Percentiles rank a stretch among this genome's conserved stretches.
phyloP scores from a whole-genome alignment of 1,140 invertebrate species.

The Propsilocerus akamusi region DNA sequence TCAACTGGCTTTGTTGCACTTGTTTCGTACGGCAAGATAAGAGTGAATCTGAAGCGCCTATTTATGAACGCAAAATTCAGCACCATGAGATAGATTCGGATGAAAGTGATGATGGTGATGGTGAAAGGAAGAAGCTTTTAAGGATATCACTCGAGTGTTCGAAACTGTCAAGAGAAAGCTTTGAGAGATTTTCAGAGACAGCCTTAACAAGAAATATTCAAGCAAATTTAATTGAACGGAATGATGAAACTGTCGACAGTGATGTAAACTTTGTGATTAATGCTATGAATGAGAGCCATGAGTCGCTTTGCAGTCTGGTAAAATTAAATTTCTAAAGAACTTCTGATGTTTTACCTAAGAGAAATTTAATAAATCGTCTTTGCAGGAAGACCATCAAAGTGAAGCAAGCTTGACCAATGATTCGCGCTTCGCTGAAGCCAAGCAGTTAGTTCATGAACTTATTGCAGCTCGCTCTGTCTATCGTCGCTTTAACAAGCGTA shows the following conservation, averaged over 20 bases:
- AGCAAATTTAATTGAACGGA: no score
- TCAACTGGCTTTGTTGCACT: constrained; percentile 9
- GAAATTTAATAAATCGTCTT: no score
- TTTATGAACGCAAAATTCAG: neutral
- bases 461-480: constrained; percentile 6
- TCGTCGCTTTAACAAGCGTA: constrained; percentile 4
- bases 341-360: no score
- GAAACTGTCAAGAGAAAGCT: neutral
- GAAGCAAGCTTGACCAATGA: neutral
- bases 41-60: neutral
- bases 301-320: constrained; percentile 13
- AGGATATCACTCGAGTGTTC: neutral
- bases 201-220: neutral
- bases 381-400: neutral
- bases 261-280: constrained; percentile 11
- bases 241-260: constrained; percentile 7
- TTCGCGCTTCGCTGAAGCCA: neutral
- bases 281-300: constrained; percentile 12
- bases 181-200: neutral
- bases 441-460: neutral
- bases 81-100: neutral
- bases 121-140: constrained; percentile 2
- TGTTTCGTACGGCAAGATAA: no score
- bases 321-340: neutral
- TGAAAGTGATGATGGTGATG: constrained; percentile 9